These are phyloP conservation scores for Chlorops oryzae DNA, from an alignment of 1,140 invertebrate species.

Conservation along the genomic window DNA sequence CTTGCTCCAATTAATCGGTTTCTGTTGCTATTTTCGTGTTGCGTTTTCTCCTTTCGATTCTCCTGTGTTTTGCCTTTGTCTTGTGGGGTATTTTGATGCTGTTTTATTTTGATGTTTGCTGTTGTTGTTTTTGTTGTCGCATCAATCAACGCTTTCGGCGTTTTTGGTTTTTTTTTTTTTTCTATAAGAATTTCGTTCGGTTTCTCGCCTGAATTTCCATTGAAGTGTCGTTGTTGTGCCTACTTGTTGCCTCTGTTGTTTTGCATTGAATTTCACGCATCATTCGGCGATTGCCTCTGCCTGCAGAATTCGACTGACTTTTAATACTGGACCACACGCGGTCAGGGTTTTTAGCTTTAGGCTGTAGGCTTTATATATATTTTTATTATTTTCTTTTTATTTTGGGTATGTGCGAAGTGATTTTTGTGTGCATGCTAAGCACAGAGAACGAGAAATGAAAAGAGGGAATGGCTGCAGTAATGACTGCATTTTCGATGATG, in stretches of 20 bases:
- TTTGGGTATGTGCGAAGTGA: no score
- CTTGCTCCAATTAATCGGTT: conserved; percentile 23
- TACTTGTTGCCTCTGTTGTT: conserved; percentile 4
- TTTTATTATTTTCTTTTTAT: no score
- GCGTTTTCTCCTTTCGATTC: conserved; percentile 12
- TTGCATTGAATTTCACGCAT: conserved; percentile 38
- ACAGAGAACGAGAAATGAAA: background rate
- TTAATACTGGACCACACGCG: conserved; percentile 49
- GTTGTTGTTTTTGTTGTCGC: conserved; percentile 24
- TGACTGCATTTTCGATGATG: no score
- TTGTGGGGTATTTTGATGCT: conserved; percentile 3
- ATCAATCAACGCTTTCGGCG: conserved; percentile 34
- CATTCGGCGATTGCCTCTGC: conserved; percentile 39
- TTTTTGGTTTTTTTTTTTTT: conserved; percentile 14
- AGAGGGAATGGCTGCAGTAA: background rate
- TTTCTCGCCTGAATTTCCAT: no score
- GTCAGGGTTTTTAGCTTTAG: no score
- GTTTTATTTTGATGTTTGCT: conserved; percentile 13
- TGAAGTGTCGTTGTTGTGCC: background rate
- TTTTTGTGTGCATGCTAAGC: background rate
- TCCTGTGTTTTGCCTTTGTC: background rate
- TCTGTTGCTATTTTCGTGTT: conserved; percentile 8
- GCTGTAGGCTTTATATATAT: no score
- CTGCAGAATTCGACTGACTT: conserved; percentile 25
- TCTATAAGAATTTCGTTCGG: conserved; percentile 20